These are phyloP conservation scores for Orthosia incerta DNA, from an alignment of 2,888 invertebrate genomes.

Conservation along the genomic window DNA sequence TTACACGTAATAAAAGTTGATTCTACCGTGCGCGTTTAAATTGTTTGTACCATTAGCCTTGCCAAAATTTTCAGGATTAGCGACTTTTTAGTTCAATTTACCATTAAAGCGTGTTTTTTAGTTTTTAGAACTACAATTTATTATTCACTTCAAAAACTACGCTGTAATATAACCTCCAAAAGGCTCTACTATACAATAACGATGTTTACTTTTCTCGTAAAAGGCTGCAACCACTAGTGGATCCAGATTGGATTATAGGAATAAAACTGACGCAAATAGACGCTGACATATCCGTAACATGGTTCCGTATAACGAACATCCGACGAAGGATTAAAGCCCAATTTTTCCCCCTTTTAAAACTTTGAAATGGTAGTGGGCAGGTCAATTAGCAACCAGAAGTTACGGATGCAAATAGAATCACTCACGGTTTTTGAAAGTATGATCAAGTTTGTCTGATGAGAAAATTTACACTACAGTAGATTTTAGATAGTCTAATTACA, in stretches of 20 bases:
- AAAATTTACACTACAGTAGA: neutral
- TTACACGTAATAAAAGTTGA: no score
- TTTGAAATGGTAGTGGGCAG: neutral
- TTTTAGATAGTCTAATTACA: no score
- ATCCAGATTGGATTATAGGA: conserved; percentile 14
- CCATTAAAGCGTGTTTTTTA: no score
- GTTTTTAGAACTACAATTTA: no score
- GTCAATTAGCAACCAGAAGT: conserved; percentile 26
- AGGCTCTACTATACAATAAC: conserved; percentile 7
- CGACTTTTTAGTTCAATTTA: no score
- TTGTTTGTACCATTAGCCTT: no score
- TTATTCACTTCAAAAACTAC: neutral
- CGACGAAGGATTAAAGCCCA: conserved; percentile 15
- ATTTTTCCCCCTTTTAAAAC: conserved; percentile 16
- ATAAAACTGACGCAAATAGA: conserved; percentile 33
- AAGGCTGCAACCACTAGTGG: conserved; percentile 18
- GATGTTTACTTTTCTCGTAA: conserved; percentile 14
- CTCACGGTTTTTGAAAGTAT: neutral
- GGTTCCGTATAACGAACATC: conserved; percentile 32
- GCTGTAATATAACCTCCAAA: neutral
- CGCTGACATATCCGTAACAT: conserved; percentile 28
- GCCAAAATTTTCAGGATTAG: no score
- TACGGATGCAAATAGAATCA: neutral
- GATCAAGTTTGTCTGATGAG: neutral
- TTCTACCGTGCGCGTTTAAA: no score